Base-by-base conservation (phyloP, 2,113 vertebrate species). In the Alectura lathami region DNA sequence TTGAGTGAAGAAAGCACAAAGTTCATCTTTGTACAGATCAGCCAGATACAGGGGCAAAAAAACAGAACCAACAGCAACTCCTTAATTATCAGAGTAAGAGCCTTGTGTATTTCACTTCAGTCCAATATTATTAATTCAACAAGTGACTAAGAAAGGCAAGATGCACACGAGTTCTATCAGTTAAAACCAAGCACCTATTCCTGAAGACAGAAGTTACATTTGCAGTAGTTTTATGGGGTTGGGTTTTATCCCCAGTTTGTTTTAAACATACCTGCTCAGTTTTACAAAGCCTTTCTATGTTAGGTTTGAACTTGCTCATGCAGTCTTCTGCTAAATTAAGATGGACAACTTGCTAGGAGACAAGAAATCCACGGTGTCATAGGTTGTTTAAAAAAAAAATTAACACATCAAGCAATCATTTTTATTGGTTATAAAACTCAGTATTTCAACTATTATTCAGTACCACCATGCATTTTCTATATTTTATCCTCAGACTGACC, bases 221-320 rank as follows among this genome's bases (percentile, higher is more conserved):
- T 63, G 32, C 11, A 57, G 2, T 6, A 73, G 32, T 12, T 83
- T 29, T 40, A 18, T 40, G 11, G 38, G 38, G 18, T 13, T 76
- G 29, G 7, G 42, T 6, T 9, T 42, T 68, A 72, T 20, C 30
- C 17, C 15, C 45, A 6, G 18, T 3, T 59, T 86, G 73, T 85
- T 80, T 83, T 9, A 15, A 60, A 95, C 94, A n/a, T 97, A 99
- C 99, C 99, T 99, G 99, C 89, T 99, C 99, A 56, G 98, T 98
- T 98, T 99, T 99, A 98, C 99, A 99, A 75, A 99, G 98, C 94
- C 98, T 99, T 97, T 99, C 99, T 95, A 99, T 97, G 11, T 98
- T 98, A 89, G 97, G 94, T 66, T 98, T 97, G 86, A 98, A 99
- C 54, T 98, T 98, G 34, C 36, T 97, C 99, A 99, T 99, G 96